Conservation (phyloP, 2,888 invertebrate genomes). For the Pristionchus japonicus region DNA sequence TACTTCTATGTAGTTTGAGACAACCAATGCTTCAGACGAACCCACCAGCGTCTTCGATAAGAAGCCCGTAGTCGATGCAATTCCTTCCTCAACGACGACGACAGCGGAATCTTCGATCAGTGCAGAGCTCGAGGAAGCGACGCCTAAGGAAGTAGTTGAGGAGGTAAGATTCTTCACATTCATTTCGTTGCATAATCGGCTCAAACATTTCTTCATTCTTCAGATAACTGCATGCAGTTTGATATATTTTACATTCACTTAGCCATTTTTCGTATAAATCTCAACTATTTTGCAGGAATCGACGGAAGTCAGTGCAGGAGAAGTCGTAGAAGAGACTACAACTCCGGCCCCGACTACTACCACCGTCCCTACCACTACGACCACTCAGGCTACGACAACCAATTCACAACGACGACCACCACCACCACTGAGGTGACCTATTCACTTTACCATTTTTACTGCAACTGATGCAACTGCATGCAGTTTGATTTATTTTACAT, state of each 20-base stretch:
- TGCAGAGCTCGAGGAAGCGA: conserved; percentile 39
- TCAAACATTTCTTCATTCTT: no score
- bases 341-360: background rate
- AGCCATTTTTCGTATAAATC: no score
- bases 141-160: conserved; percentile 51
- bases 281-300: background rate
- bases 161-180: no score
- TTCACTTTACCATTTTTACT: no score
- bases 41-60: conserved; percentile 23
- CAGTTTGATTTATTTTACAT: no score
- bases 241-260: no score
- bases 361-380: conserved; percentile 38
- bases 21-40: background rate
- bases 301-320: background rate
- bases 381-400: conserved; percentile 10
- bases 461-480: no score
- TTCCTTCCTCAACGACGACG: conserved; percentile 5
- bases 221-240: no score
- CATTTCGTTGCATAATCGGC: no score
- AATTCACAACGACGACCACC: conserved; percentile 46
- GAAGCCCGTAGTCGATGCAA: background rate
- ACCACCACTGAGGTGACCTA: no score
- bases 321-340: background rate
- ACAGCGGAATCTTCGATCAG: background rate
- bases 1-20: no score